These are phyloP conservation scores for Parazoanthus swiftii DNA, from an alignment of 92 coral and sea anemone species.

Conservation along the genomic window DNA sequence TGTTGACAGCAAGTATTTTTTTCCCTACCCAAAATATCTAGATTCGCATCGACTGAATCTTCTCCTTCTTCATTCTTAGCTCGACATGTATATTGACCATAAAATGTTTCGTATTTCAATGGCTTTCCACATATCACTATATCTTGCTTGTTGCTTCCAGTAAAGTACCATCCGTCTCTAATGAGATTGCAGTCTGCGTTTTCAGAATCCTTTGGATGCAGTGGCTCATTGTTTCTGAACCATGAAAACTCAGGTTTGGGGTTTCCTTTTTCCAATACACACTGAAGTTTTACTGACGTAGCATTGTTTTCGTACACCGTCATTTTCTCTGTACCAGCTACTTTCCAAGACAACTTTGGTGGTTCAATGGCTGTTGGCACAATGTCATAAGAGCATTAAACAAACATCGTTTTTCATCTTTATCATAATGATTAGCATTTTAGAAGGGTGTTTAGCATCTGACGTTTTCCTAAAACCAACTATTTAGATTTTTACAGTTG, in stretches of 20 bases:
- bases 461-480: too few species aligned
- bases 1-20: not conserved
- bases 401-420: not conserved
- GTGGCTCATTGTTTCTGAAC: constrained; percentile 4
- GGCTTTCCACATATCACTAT: constrained; percentile 20
- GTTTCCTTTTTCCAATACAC: constrained; percentile 2
- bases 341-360: constrained; percentile 23
- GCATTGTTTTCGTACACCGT: constrained; percentile 5
- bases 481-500: too few species aligned
- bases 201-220: constrained; percentile 9
- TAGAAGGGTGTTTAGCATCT: too few species aligned
- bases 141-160: not conserved
- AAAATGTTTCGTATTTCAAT: not conserved
- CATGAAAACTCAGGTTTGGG: constrained; percentile 33
- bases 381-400: not conserved
- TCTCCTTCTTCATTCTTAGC: constrained; percentile 7
- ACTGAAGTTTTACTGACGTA: not conserved
- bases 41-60: not conserved
- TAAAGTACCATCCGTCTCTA: constrained; percentile 23
- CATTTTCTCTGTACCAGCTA: constrained; percentile 8
- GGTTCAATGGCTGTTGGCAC: not conserved
- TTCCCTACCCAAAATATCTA: constrained; percentile 19
- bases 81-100: not conserved
- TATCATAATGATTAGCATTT: too few species aligned
- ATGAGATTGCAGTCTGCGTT: not conserved